phyloP scores from a whole-genome alignment of 1,140 invertebrate species.

The Drosophila miranda region DNA sequence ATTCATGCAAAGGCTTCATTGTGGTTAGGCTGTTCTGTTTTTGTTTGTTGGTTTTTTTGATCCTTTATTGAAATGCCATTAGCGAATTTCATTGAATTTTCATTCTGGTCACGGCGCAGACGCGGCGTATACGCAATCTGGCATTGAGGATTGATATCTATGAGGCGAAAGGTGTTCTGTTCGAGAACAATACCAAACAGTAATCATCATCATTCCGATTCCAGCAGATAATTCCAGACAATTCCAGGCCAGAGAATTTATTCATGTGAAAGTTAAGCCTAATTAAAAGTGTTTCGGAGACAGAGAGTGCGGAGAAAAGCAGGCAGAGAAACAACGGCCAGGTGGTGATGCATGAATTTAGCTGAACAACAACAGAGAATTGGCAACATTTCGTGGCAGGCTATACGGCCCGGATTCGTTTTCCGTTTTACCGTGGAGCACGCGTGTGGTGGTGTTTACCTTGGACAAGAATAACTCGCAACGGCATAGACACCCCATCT shows the following conservation, averaged over 20 bases:
- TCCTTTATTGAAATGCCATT: constrained; percentile 72
- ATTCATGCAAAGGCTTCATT: constrained; percentile 61
- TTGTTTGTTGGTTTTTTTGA: constrained; percentile 25
- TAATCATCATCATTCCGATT: constrained; percentile 31
- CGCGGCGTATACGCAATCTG: constrained; percentile 70
- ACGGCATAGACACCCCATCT: constrained; percentile 8
- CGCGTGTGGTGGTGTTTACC: constrained; percentile 43
- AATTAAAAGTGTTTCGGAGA: constrained; percentile 41
- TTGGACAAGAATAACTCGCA: constrained; percentile 49
- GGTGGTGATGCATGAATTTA: constrained; percentile 45
- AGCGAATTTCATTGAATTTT: constrained; percentile 40
- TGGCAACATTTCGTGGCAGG: constrained; percentile 39
- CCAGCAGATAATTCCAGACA: constrained; percentile 33
- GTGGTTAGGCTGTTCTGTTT: constrained; percentile 52
- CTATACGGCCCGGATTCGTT: constrained; percentile 27
- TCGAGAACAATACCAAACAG: constrained; percentile 57
- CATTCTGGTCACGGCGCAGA: constrained; percentile 27
- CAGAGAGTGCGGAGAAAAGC: neutral
- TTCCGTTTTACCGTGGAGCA: constrained; percentile 33
- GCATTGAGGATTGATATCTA: constrained; percentile 39
- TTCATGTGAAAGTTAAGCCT: constrained; percentile 45
- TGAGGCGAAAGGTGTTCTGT: constrained; percentile 2
- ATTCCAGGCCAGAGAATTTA: constrained; percentile 37
- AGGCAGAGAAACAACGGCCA: constrained; percentile 6
- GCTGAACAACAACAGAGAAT: constrained; percentile 18